phyloP scores from a whole-genome alignment of 1,140 invertebrate genomes.

The Papilio machaon region DNA sequence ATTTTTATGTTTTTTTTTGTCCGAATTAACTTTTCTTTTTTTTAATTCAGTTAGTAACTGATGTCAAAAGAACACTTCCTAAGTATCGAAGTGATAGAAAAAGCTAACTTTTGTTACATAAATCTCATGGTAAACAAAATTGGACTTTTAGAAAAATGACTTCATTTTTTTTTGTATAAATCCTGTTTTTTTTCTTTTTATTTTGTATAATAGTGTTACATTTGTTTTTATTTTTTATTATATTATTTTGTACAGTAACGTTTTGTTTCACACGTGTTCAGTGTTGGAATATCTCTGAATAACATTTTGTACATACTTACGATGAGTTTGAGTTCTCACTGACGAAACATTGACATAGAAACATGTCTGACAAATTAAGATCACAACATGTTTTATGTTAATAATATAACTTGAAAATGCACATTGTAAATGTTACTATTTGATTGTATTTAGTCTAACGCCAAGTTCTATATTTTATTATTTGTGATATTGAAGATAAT shows the following conservation, averaged over 20 bases:
- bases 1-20: background rate
- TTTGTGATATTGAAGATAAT: constrained; percentile 79
- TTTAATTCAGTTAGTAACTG: background rate
- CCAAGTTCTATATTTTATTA: constrained; percentile 63
- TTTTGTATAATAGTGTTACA: constrained; percentile 66
- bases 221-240: constrained; percentile 54
- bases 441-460: constrained; percentile 36
- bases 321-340: background rate
- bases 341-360: background rate
- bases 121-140: constrained; percentile 7
- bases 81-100: background rate
- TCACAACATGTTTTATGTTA: background rate
- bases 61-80: background rate
- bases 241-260: constrained; percentile 57
- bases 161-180: constrained; percentile 52
- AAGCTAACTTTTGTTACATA: background rate
- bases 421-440: constrained; percentile 2
- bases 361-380: background rate
- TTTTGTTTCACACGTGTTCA: constrained; percentile 59
- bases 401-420: background rate
- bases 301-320: constrained; percentile 23
- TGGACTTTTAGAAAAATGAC: constrained; percentile 34
- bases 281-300: constrained; percentile 13
- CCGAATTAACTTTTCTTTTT: background rate
- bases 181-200: constrained; percentile 53